Percentiles rank a stretch among this genome's conserved stretches.
Evolutionary conservation across 2,888 invertebrate species (phyloP).

Genomic region (Ceramica pisi): DNA sequence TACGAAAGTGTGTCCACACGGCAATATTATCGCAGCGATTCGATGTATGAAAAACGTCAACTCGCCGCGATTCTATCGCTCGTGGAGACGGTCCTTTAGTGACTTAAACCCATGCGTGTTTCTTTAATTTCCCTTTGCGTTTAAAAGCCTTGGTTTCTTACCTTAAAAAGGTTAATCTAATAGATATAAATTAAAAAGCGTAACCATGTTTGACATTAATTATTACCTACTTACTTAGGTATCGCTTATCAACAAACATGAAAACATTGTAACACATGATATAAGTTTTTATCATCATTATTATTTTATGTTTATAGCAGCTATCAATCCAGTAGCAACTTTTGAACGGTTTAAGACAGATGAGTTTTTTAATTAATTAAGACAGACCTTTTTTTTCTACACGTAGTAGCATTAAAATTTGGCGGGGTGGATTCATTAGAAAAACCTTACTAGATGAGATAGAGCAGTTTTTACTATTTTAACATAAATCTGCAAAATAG

Average conservation of each 20-base stretch:
- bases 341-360: neutral
- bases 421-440: neutral
- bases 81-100: too few relatives aligned
- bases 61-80: too few relatives aligned
- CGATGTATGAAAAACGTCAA: too few relatives aligned
- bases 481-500: neutral
- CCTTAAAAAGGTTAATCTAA: neutral
- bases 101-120: too few relatives aligned
- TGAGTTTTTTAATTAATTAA: too few relatives aligned
- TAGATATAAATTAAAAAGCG: conserved; percentile 4
- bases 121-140: too few relatives aligned
- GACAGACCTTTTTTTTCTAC: neutral
- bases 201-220: neutral
- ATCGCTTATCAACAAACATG: neutral
- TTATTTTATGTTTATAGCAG: neutral
- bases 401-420: neutral
- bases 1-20: too few relatives aligned
- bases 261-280: conserved; percentile 11
- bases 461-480: neutral
- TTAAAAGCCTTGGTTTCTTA: too few relatives aligned
- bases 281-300: neutral
- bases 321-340: neutral
- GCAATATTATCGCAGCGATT: too few relatives aligned
- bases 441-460: neutral
- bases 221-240: neutral